These are phyloP conservation scores for Pteropus rufus DNA, from an alignment of 2,797 vertebrate species.

Conservation along the genomic window DNA sequence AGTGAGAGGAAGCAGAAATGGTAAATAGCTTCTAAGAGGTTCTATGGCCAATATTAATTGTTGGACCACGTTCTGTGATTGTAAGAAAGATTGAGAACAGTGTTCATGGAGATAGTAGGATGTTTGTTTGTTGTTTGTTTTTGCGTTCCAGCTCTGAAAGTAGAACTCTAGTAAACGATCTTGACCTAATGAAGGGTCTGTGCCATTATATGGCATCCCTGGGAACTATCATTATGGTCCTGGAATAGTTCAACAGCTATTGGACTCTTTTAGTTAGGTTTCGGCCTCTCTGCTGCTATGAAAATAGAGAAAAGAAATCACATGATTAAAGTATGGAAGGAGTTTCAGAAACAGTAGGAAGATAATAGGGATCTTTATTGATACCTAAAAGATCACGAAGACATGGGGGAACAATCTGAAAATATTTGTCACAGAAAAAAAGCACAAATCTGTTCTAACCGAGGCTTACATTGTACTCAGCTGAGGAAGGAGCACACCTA, in stretches of 20 bases:
- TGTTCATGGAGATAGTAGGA: background rate
- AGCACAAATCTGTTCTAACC: background rate
- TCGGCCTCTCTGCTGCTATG: background rate
- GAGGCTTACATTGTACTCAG: background rate
- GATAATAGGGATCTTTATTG: background rate
- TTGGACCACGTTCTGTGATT: background rate
- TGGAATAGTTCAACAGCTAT: background rate
- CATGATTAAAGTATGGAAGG: background rate
- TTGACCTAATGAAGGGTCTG: background rate
- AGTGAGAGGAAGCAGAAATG: background rate
- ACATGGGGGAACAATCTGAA: background rate
- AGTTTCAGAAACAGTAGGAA: constrained; percentile 40
- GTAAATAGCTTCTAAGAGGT: background rate
- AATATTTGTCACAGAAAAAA: background rate
- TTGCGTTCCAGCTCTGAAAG: background rate
- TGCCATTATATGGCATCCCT: background rate
- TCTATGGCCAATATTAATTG: background rate
- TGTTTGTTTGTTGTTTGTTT: background rate
- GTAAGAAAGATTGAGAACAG: background rate
- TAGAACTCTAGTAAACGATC: background rate
- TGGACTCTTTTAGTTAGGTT: background rate
- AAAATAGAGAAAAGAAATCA: background rate
- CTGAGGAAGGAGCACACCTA: background rate
- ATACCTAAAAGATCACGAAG: background rate
- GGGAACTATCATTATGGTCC: background rate